Conservation (phyloP, 2,888 invertebrate species). For the Lasioglossum villosulum region DNA sequence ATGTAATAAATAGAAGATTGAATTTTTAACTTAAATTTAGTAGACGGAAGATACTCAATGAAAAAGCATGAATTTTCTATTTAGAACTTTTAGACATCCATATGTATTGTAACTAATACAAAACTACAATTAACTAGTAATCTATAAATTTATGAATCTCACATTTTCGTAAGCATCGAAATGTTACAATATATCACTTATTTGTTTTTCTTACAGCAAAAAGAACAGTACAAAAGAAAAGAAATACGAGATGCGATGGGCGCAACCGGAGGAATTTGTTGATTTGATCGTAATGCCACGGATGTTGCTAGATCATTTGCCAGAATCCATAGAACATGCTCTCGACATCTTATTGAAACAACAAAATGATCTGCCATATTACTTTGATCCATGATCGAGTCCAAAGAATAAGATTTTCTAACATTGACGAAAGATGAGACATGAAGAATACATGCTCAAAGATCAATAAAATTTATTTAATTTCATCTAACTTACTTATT, state of each 20-base stretch:
- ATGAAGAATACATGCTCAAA: background rate
- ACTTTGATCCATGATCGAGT: constrained; percentile 56
- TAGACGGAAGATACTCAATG: background rate
- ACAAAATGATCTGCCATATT: constrained; percentile 79
- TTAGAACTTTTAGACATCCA: background rate
- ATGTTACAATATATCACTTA: background rate
- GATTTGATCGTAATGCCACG: constrained; percentile 93
- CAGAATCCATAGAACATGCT: constrained; percentile 91
- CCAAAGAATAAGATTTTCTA: constrained; percentile 29
- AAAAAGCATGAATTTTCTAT: background rate
- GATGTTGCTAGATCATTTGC: constrained; percentile 94
- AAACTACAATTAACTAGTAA: background rate
- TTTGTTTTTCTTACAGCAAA: constrained; percentile 61
- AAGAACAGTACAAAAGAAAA: constrained; percentile 86
- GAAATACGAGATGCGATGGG: constrained; percentile 92
- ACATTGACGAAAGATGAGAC: background rate
- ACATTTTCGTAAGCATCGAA: background rate
- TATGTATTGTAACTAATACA: background rate
- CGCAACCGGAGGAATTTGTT: constrained; percentile 91
- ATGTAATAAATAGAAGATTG: background rate
- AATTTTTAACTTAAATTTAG: background rate
- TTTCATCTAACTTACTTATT: background rate
- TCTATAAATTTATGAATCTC: background rate
- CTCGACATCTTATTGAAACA: constrained; percentile 87
- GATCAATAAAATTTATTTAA: background rate